These are phyloP conservation scores for Mormyrops boulengeri DNA, from an alignment of 2,797 vertebrate species.

Conservation along the genomic window DNA sequence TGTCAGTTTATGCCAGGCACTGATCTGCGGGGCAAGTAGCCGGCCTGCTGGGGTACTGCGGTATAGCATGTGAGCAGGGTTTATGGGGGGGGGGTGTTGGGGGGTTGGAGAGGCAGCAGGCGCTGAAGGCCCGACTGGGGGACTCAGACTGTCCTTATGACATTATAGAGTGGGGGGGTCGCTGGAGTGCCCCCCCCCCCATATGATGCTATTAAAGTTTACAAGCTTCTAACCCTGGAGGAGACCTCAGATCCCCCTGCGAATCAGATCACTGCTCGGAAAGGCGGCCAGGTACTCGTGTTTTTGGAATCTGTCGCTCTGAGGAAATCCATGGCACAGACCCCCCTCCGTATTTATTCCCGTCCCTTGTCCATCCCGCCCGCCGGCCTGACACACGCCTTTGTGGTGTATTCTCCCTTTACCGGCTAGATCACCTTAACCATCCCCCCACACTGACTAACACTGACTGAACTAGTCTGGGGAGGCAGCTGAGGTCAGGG, in stretches of 20 bases:
- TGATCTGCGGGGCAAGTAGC: slow-evolving; percentile 30
- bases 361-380: background rate
- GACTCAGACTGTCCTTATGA: background rate
- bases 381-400: background rate
- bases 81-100: background rate
- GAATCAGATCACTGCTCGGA: background rate
- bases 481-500: background rate
- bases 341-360: background rate
- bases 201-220: background rate
- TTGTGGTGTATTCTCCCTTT: background rate
- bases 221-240: slow-evolving; percentile 8
- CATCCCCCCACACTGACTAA: background rate
- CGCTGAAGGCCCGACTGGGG: slow-evolving; percentile 12
- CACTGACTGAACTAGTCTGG: slow-evolving; percentile 1
- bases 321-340: background rate
- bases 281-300: background rate
- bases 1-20: slow-evolving; percentile 6
- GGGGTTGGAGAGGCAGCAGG: background rate
- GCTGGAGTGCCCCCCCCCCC: background rate
- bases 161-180: background rate
- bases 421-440: background rate
- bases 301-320: background rate
- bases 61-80: background rate
- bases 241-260: slow-evolving; percentile 13
- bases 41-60: slow-evolving; percentile 4